phyloP scores from a whole-genome alignment of 64 coral and sea anemone genomes.

The Pocillopora damicornis region DNA sequence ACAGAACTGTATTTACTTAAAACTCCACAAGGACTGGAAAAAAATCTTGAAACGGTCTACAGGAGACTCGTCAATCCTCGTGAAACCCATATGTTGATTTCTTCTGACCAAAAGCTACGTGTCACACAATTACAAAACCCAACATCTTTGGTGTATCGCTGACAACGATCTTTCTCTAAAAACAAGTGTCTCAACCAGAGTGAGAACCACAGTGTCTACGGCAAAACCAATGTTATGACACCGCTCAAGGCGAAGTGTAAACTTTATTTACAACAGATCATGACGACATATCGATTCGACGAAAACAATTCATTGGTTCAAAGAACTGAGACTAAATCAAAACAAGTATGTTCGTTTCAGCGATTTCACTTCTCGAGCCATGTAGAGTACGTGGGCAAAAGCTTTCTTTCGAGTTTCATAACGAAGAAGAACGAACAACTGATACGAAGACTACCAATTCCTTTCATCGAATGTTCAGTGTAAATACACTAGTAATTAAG shows the following conservation, averaged over 20 bases:
- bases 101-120: too few relatives aligned
- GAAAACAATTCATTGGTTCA: background rate
- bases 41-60: too few relatives aligned
- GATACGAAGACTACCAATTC: background rate
- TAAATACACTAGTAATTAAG: conserved; percentile 9
- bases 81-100: background rate
- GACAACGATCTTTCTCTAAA: background rate
- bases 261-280: background rate
- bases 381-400: background rate
- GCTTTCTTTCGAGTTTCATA: background rate
- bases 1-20: too few relatives aligned
- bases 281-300: background rate
- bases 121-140: conserved; percentile 5
- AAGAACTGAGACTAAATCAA: background rate
- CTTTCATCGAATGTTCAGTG: background rate
- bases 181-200: background rate
- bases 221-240: background rate
- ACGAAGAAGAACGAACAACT: background rate
- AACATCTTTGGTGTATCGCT: background rate
- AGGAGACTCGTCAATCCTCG: too few relatives aligned
- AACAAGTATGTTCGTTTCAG: background rate
- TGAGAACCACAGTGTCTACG: background rate
- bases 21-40: too few relatives aligned
- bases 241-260: background rate
- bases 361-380: background rate